Evolutionary conservation across 1,140 invertebrate genomes (phyloP), one percentile per base, ranked within the genome.

Genomic region (Drosophila ercepeae): DNA sequence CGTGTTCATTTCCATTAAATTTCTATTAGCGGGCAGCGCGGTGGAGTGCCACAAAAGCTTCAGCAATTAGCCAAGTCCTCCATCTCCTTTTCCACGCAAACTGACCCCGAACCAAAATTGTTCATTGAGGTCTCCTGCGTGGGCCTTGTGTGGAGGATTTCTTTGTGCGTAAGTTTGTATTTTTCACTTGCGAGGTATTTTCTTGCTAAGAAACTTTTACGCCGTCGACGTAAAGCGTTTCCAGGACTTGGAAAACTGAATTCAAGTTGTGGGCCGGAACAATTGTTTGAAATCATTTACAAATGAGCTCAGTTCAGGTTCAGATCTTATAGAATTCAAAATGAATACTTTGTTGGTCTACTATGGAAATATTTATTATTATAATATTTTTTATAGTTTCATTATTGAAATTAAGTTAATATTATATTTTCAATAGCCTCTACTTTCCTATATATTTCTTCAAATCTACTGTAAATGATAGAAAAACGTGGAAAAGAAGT

Each of bases 1-100:
- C 71, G 57, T 84, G 74, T 72, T 75, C 72, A 67, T 75, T 78
- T 74, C 71, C 76, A 88, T 88, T 76, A 88, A 88, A 81, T 81
- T 88, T 77, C 73, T 84, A 84, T 88, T 77, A 84, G 42, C 51
- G 49, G 13, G 53, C 36, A 13, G 21, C 16, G 41, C n/a, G 69
- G 44, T 32, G 50, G 27, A 36, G 39, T 19, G 18, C 23, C 6
- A 23, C n/a, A 39, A 51, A 75, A 69, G 29, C 59, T 34, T 27
- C 32, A 59, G 72, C 81, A 84, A 84, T 84, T 84, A 86, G 81
- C 75, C 39, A 69, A n/a, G 29, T 8, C 27, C 29, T 32, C 29
- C 29, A 32, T 32, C 29, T 32, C 29, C 3, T 32, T 32, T 32
- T 32, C 11, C 29, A 9, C 11, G 9, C 11, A 32, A 45, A 42